Base-by-base conservation (phyloP, 2,113 vertebrate genomes). In the Aegithalos caudatus region DNA sequence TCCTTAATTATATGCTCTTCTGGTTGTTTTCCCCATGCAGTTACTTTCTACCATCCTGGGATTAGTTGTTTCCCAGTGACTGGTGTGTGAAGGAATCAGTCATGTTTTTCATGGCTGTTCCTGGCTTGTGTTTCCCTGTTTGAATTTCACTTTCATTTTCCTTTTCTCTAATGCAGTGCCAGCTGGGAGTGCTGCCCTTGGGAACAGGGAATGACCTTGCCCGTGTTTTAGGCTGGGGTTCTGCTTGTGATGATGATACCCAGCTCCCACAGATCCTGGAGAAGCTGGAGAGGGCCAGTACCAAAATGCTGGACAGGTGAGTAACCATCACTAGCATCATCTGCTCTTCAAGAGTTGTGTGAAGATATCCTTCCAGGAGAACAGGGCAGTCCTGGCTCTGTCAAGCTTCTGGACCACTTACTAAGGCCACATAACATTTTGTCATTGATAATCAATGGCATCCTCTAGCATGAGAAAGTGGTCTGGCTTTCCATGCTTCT, bases 301-400 rank as follows among this genome's bases (percentile, higher is more conserved):
- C 99, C 73, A 99, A 99, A 98, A 99, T 99, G 99, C 89, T 99
- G 71, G 99, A 99, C 98, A 98, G 99, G 99, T 99, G 85, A 95
- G 92, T 73, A 31, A 29, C 78, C 42, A 5, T 74, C 35, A 35
- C 31, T 84, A 9, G 35, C 18, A 8, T 47, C 25, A 15, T 57
- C 25, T 71, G 10, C 21, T 89, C 33, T 37, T 69, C 62, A 69
- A 21, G 29, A 38, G 25, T 28, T 71, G 44, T 45, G 27, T 94
- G 79, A 93, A 57, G 57, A 58, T 35, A 53, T 1, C 61, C 20
- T 76, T 71, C 16, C 13, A n/a, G 29, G 37, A 81, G 18, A 87
- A 37, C 6, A 3, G 20, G 29, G n/a, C 33, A 45, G 47, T 73
- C 44, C 29, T 50, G 66, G 11, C 53, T 69, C 31, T 78, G 23